Percentiles rank a stretch among this genome's conserved stretches.
Conservation (phyloP, 2,888 invertebrate genomes). For the Drosophila atroscutellata region DNA sequence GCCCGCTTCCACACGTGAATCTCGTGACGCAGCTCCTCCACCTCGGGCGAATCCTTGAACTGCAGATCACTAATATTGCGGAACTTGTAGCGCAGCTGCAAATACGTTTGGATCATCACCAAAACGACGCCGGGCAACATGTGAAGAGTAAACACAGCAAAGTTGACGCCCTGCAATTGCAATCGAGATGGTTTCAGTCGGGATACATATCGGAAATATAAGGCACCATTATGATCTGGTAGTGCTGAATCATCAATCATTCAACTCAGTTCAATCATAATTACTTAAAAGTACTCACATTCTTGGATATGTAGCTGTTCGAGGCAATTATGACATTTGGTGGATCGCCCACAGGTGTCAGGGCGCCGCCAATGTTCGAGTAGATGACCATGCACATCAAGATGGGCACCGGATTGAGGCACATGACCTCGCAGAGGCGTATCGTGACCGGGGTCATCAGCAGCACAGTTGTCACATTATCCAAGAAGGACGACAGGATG, state of each 20-base stretch:
- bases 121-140: conserved; percentile 92
- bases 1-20: conserved; percentile 94
- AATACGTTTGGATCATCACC: conserved; percentile 89
- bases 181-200: neutral
- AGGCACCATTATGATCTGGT: neutral
- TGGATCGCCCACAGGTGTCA: conserved; percentile 96
- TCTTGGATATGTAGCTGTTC: conserved; percentile 84
- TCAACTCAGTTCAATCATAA: too few species aligned
- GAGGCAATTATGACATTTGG: conserved; percentile 87
- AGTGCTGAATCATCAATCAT: neutral
- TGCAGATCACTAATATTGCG: conserved; percentile 89
- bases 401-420: conserved; percentile 94
- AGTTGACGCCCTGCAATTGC: conserved; percentile 89
- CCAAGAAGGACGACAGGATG: conserved; percentile 89
- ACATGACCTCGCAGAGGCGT: conserved; percentile 94
- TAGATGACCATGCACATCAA: conserved; percentile 95
- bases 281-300: conserved; percentile 68
- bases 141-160: conserved; percentile 92
- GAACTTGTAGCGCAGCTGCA: conserved; percentile 90
- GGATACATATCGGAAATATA: neutral
- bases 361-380: conserved; percentile 95
- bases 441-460: conserved; percentile 92
- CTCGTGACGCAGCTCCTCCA: conserved; percentile 91
- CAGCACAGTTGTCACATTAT: conserved; percentile 92
- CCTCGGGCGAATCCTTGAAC: conserved; percentile 90